These are phyloP conservation scores for Homalodisca vitripennis DNA, from an alignment of 1,140 invertebrate genomes.

Conservation along the genomic window DNA sequence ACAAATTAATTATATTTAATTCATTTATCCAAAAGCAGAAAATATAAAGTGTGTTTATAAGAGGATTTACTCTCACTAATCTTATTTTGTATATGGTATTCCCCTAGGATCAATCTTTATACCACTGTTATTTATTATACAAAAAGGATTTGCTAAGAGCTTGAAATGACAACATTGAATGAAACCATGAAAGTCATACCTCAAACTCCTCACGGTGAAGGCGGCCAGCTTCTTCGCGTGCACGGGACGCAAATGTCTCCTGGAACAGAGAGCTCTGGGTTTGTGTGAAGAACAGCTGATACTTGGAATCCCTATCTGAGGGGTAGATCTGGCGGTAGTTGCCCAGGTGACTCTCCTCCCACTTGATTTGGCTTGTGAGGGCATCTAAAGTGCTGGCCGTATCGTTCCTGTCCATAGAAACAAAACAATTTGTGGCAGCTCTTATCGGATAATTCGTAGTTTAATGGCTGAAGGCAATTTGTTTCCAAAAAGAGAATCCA, in stretches of 20 bases:
- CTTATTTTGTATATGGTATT: no score
- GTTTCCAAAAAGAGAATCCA: no score
- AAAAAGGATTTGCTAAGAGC: no score
- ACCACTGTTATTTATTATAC: no score
- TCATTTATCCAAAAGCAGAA: no score
- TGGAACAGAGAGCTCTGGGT: conserved; percentile 67
- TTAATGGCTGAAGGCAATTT: no score
- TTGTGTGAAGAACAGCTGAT: conserved; percentile 71
- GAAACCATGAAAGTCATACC: conserved; percentile 44
- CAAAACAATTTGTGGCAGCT: no score
- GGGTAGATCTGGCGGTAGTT: conserved; percentile 66
- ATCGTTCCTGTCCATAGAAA: conserved; percentile 21
- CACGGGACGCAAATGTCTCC: conserved; percentile 73
- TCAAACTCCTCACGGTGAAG: conserved; percentile 61
- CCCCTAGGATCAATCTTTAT: no score
- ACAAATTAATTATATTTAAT: no score
- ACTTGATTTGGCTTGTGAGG: conserved; percentile 62
- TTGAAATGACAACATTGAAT: not conserved
- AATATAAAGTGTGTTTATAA: no score
- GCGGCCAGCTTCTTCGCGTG: conserved; percentile 64
- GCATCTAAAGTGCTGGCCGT: conserved; percentile 19
- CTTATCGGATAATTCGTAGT: no score
- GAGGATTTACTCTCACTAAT: no score
- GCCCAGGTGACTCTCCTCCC: conserved; percentile 76
- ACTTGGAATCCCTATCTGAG: conserved; percentile 53